Evolutionary conservation across 2,113 vertebrate genomes (phyloP).

Genomic region (Festucalex cinctus): DNA sequence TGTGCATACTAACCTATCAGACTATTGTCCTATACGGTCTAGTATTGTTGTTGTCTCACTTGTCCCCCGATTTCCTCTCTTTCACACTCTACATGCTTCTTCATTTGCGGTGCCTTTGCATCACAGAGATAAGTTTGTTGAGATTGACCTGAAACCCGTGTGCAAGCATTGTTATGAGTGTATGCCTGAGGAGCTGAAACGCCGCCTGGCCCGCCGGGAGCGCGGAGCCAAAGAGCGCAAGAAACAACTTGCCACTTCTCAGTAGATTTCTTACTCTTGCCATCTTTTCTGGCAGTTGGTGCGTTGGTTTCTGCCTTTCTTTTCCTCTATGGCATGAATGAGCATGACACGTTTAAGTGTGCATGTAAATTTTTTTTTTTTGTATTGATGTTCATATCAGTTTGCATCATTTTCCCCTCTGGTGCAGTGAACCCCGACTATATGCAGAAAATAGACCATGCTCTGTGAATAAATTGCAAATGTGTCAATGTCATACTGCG

Average conservation of each 20-base stretch:
- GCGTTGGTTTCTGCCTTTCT: slow-evolving; percentile 27
- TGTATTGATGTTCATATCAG: slow-evolving; percentile 5
- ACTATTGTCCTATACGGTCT: slow-evolving; percentile 1
- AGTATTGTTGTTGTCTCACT: neutral
- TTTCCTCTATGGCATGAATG: neutral
- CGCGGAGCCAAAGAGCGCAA: slow-evolving; percentile 86
- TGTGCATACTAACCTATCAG: neutral
- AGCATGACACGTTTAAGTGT: neutral
- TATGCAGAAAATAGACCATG: too few relatives aligned
- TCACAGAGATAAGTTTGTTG: slow-evolving; percentile 96
- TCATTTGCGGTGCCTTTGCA: slow-evolving; percentile 33
- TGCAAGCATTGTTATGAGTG: slow-evolving; percentile 95
- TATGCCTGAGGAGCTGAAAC: slow-evolving; percentile 96
- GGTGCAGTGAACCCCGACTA: too few relatives aligned
- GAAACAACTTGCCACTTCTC: slow-evolving; percentile 87
- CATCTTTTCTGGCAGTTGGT: slow-evolving; percentile 75
- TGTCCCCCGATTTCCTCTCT: slow-evolving; percentile 47
- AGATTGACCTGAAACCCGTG: slow-evolving; percentile 95
- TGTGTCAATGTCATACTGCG: too few relatives aligned
- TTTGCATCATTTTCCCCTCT: neutral
- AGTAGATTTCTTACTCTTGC: slow-evolving; percentile 74
- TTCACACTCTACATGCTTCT: slow-evolving; percentile 29
- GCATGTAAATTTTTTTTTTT: neutral
- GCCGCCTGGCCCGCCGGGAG: slow-evolving; percentile 88
- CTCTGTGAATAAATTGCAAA: too few relatives aligned